These are phyloP conservation scores for Mola mola DNA, from an alignment of 2,113 vertebrate genomes.

Conservation along the genomic window DNA sequence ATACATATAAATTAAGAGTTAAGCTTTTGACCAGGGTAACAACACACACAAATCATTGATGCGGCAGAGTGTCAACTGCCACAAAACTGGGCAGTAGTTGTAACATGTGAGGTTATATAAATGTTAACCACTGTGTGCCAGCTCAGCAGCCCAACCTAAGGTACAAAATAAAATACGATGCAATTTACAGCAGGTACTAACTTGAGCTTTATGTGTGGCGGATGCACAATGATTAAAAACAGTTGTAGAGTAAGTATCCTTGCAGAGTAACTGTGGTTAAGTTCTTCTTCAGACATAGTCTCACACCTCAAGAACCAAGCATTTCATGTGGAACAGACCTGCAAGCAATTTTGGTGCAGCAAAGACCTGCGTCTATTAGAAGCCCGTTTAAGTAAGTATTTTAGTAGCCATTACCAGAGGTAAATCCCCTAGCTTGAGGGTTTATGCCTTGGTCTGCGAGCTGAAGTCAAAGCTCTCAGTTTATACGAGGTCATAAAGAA, in stretches of 20 bases:
- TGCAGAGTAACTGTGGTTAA: slow-evolving; percentile 22
- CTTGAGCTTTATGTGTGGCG: slow-evolving; percentile 26
- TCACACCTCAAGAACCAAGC: slow-evolving; percentile 30
- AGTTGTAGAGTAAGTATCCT: slow-evolving; percentile 18
- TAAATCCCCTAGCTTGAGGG: slow-evolving; percentile 71
- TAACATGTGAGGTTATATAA: slow-evolving; percentile 19
- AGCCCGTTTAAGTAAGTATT: slow-evolving; percentile 69
- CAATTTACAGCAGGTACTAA: slow-evolving; percentile 56
- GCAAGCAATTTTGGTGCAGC: slow-evolving; percentile 59
- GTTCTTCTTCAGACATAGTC: slow-evolving; percentile 25
- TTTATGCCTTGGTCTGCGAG: slow-evolving; percentile 69
- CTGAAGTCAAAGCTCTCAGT: slow-evolving; percentile 76
- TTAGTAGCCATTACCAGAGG: slow-evolving; percentile 74
- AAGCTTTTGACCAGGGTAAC: no score
- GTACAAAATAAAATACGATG: slow-evolving; percentile 32
- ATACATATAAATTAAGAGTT: no score
- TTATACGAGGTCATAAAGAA: slow-evolving; percentile 81
- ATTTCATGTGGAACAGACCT: slow-evolving; percentile 64
- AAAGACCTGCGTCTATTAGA: slow-evolving; percentile 63
- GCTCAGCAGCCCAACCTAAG: slow-evolving; percentile 27
- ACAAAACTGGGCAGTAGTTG: slow-evolving; percentile 15
- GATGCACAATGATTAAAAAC: slow-evolving; percentile 38
- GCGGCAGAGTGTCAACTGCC: slow-evolving; percentile 20
- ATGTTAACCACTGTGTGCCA: slow-evolving; percentile 29
- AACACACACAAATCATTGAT: slow-evolving; percentile 16